Percentiles rank a stretch among this genome's conserved stretches.
phyloP scores from a whole-genome alignment of 2,113 vertebrate species.

The Xenopus tropicalis region DNA sequence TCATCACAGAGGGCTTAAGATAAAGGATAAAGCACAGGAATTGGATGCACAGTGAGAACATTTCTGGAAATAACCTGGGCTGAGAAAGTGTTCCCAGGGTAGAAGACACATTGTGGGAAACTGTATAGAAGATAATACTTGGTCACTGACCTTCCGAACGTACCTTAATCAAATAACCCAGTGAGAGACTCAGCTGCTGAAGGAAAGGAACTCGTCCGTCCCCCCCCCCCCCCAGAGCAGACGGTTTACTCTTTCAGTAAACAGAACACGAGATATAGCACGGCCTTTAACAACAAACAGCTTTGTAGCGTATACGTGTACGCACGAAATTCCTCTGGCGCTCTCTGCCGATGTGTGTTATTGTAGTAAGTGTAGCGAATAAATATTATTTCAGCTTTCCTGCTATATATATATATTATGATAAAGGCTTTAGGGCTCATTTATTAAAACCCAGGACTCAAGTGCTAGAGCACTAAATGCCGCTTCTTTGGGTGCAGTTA shows the following conservation, averaged over 20 bases:
- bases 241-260: conserved; percentile 57
- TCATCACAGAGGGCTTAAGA: conserved; percentile 56
- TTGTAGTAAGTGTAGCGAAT: background rate
- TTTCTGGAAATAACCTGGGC: conserved; percentile 69
- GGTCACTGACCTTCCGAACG: conserved; percentile 65
- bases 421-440: too few species aligned
- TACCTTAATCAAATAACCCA: conserved; percentile 58
- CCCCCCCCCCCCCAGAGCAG: conserved; percentile 34
- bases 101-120: conserved; percentile 65
- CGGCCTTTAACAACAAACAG: conserved; percentile 5
- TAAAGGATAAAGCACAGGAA: conserved; percentile 67
- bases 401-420: too few species aligned
- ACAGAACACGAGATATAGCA: conserved; percentile 16
- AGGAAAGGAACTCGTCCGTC: conserved; percentile 45
- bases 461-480: conserved; percentile 47
- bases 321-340: background rate
- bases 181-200: conserved; percentile 44
- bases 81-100: conserved; percentile 66
- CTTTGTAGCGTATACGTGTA: background rate
- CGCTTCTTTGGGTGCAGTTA: too few species aligned
- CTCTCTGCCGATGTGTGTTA: background rate
- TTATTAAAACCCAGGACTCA: too few species aligned
- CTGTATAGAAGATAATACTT: conserved; percentile 65
- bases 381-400: background rate
- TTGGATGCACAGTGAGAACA: conserved; percentile 68